These are phyloP conservation scores for Eupithecia dodoneata DNA, from an alignment of 2,888 invertebrate genomes.

Conservation along the genomic window DNA sequence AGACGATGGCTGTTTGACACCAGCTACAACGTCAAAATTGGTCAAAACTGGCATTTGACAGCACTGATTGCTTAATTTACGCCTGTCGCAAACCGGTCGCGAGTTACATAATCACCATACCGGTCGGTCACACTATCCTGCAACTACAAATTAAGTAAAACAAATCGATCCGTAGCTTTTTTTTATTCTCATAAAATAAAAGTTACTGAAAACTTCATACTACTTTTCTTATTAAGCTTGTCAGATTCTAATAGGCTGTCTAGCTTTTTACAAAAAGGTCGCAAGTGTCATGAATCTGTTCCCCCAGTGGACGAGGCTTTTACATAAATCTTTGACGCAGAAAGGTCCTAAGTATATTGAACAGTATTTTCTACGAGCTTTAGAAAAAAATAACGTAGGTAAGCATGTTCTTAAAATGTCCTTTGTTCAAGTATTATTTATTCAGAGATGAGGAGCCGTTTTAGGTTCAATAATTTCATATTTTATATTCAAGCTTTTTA, in stretches of 20 bases:
- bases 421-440: background rate
- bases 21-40: no score
- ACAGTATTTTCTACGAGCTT: constrained; percentile 30
- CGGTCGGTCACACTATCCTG: no score
- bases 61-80: no score
- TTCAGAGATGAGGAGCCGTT: background rate
- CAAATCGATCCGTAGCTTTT: background rate
- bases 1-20: no score
- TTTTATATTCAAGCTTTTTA: background rate
- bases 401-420: background rate
- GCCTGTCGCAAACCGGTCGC: no score
- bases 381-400: constrained; percentile 8
- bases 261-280: constrained; percentile 35
- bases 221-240: constrained; percentile 8
- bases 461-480: background rate
- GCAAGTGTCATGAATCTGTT: constrained; percentile 33
- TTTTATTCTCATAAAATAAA: background rate
- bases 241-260: constrained; percentile 28
- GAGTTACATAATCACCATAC: no score
- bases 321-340: constrained; percentile 40
- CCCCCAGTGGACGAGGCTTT: constrained; percentile 30
- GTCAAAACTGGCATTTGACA: no score
- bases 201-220: background rate
- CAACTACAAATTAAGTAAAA: no score
- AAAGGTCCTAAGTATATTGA: constrained; percentile 40